Conservation (phyloP, 2,888 invertebrate species). For the Amphipyra berbera region DNA sequence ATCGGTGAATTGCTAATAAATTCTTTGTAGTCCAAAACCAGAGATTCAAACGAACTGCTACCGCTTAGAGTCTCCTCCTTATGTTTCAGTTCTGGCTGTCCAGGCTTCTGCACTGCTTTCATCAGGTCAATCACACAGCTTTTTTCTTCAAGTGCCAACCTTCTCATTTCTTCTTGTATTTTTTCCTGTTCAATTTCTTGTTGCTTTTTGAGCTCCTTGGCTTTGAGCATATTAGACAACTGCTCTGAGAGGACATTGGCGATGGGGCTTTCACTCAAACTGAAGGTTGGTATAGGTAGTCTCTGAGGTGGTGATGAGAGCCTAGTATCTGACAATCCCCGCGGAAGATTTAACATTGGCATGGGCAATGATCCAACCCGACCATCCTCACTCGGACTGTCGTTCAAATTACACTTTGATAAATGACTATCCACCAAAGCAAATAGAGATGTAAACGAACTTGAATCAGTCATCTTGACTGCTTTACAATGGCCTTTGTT, state of each 20-base stretch:
- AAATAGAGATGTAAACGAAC: slow-evolving; percentile 78
- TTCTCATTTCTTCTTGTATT: slow-evolving; percentile 67
- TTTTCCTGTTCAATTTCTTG: slow-evolving; percentile 70
- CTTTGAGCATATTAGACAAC: slow-evolving; percentile 81
- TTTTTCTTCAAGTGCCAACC: slow-evolving; percentile 65
- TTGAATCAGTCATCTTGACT: slow-evolving; percentile 74
- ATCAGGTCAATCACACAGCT: slow-evolving; percentile 78
- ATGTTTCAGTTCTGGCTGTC: slow-evolving; percentile 27
- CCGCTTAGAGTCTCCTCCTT: slow-evolving; percentile 60
- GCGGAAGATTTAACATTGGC: slow-evolving; percentile 40
- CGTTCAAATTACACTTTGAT: slow-evolving; percentile 75
- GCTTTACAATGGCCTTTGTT: slow-evolving; percentile 30
- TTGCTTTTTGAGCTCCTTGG: slow-evolving; percentile 73
- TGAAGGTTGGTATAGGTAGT: slow-evolving; percentile 72
- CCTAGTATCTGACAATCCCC: slow-evolving; percentile 67
- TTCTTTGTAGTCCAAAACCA: slow-evolving; percentile 62
- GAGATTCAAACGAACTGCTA: slow-evolving; percentile 74
- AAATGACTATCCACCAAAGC: slow-evolving; percentile 81
- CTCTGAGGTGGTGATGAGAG: slow-evolving; percentile 66
- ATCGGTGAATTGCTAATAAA: slow-evolving; percentile 22
- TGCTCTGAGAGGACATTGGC: slow-evolving; percentile 63
- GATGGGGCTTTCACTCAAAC: slow-evolving; percentile 52
- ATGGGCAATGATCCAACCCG: slow-evolving; percentile 49
- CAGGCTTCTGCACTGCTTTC: slow-evolving; percentile 70
- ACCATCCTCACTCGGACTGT: slow-evolving; percentile 57